Evolutionary conservation across 2,888 invertebrate species (phyloP).

Genomic region (Stictocephala bisonia): DNA sequence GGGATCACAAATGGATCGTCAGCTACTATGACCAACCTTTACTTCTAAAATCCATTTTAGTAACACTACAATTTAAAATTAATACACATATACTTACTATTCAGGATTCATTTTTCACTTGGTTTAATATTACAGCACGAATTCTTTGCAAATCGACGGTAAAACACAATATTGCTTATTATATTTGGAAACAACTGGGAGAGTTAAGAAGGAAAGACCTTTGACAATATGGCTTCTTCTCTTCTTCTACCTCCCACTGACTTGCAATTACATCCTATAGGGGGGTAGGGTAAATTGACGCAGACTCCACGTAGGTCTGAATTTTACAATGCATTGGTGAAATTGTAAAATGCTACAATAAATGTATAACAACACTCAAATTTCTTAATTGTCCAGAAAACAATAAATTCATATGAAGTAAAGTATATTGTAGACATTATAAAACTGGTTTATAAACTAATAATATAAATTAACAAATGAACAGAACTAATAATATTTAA

Average conservation of each 20-base stretch:
- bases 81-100: slow-evolving; percentile 75
- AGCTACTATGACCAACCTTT: slow-evolving; percentile 11
- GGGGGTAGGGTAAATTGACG: slow-evolving; percentile 48
- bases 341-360: too few species aligned
- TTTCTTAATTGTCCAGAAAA: too few species aligned
- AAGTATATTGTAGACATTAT: too few species aligned
- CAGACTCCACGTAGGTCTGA: slow-evolving; percentile 48
- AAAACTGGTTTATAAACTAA: too few species aligned
- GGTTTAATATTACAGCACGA: slow-evolving; percentile 49
- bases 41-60: background rate
- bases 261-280: slow-evolving; percentile 44
- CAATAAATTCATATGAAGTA: too few species aligned
- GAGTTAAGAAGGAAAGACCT: slow-evolving; percentile 33
- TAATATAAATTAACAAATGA: too few species aligned
- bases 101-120: slow-evolving; percentile 78
- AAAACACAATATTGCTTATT: slow-evolving; percentile 1
- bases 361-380: too few species aligned
- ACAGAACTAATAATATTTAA: too few species aligned
- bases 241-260: slow-evolving; percentile 52
- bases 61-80: background rate
- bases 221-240: slow-evolving; percentile 52
- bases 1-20: slow-evolving; percentile 8
- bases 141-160: background rate
- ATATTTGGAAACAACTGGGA: slow-evolving; percentile 43
- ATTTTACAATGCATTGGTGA: too few species aligned